These are phyloP conservation scores for Lucilia sericata DNA, from an alignment of 1,140 invertebrate genomes.

Conservation along the genomic window DNA sequence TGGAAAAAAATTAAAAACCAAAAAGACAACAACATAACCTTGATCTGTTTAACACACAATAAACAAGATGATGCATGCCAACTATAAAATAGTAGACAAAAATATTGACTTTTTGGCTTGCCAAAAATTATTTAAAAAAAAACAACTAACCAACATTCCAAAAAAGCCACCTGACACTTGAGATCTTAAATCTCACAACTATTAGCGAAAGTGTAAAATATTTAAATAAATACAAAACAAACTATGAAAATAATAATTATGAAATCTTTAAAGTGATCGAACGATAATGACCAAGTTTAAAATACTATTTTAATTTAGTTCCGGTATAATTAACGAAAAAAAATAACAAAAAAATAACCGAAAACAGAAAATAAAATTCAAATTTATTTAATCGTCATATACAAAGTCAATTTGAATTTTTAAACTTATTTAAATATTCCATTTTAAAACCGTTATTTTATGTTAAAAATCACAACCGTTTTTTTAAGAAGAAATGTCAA, in stretches of 20 bases:
- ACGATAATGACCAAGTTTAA: background rate
- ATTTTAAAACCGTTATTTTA: constrained; percentile 16
- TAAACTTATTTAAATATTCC: constrained; percentile 1
- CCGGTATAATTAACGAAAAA: constrained; percentile 21
- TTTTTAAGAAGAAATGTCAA: background rate
- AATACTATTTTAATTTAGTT: background rate
- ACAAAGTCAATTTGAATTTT: background rate
- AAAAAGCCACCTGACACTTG: background rate
- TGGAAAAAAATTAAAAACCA: background rate
- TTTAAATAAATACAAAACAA: background rate
- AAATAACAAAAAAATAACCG: background rate
- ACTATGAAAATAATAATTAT: background rate
- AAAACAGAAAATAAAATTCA: no score
- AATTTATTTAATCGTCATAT: background rate
- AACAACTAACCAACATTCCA: constrained; percentile 30
- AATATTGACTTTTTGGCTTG: background rate
- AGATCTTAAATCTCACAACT: background rate
- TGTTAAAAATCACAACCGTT: background rate
- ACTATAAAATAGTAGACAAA: background rate
- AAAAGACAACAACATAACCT: constrained; percentile 43
- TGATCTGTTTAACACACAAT: constrained; percentile 42
- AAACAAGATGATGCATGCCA: background rate
- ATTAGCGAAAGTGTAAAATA: background rate
- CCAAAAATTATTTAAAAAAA: background rate
- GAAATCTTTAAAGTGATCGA: background rate